Percentiles rank a stretch among this genome's conserved stretches.
phyloP scores from a whole-genome alignment of 2,113 vertebrate species.

The Balaenoptera acutorostrata region DNA sequence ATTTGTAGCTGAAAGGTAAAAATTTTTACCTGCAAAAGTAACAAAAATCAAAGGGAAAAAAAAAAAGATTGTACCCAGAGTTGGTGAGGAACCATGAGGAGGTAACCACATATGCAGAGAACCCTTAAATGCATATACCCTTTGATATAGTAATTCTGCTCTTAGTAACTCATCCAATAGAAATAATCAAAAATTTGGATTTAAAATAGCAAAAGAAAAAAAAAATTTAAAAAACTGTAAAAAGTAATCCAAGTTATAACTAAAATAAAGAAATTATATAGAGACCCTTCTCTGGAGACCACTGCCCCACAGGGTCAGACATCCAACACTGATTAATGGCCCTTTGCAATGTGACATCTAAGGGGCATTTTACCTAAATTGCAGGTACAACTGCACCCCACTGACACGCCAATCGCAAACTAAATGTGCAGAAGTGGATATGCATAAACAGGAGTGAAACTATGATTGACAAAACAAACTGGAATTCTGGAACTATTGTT shows the following conservation, averaged over 20 bases:
- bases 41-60: not conserved
- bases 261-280: not conserved
- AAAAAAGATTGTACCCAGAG: not conserved
- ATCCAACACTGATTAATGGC: not conserved
- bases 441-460: not conserved
- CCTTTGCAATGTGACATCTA: not conserved
- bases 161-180: not conserved
- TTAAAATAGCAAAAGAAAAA: not conserved
- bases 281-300: not conserved
- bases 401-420: not conserved
- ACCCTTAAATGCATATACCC: not conserved
- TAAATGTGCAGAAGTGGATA: not conserved
- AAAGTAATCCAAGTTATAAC: not conserved
- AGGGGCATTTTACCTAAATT: not conserved
- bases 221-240: not conserved
- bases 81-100: not conserved
- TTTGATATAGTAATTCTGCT: not conserved
- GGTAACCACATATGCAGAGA: not conserved
- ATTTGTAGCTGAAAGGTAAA: slow-evolving; percentile 35
- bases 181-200: not conserved
- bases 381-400: not conserved
- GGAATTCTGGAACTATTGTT: not conserved
- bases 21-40: slow-evolving; percentile 40
- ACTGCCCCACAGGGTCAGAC: not conserved
- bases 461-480: not conserved